phyloP scores from a whole-genome alignment of 2,797 vertebrate genomes.

The Phylloscopus collybita region DNA sequence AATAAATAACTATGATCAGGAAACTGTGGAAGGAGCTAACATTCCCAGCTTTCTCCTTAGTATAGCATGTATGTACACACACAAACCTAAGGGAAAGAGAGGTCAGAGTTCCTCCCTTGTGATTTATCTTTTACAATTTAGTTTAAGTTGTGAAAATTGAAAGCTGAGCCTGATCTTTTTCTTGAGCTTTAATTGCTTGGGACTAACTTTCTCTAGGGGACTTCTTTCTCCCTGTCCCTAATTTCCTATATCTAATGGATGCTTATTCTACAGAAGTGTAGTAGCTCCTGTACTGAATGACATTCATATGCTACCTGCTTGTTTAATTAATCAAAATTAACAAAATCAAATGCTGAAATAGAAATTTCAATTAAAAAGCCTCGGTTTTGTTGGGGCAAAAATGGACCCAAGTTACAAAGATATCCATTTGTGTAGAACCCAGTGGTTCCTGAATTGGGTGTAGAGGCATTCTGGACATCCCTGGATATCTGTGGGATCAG shows the following conservation, averaged over 20 bases:
- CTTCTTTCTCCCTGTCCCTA: background rate
- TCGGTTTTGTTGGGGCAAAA: background rate
- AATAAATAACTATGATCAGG: background rate
- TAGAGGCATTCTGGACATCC: background rate
- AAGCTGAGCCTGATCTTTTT: background rate
- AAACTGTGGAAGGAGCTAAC: background rate
- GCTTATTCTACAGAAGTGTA: background rate
- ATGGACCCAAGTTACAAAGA: background rate
- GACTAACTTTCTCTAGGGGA: background rate
- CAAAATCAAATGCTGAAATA: background rate
- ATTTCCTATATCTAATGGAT: background rate
- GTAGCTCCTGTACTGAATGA: background rate
- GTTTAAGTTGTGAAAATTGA: background rate
- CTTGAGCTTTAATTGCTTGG: background rate
- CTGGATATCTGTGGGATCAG: background rate
- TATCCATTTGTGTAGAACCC: background rate
- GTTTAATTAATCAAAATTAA: background rate
- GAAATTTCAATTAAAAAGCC: background rate
- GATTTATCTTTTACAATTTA: background rate
- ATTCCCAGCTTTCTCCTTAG: background rate
- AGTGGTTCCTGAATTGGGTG: background rate
- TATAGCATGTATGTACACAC: fast-evolving
- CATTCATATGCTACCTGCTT: background rate
- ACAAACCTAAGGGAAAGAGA: background rate
- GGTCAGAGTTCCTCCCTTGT: background rate